These are phyloP conservation scores for Bellardia bayeri DNA, from an alignment of 2,888 invertebrate genomes.

Conservation along the genomic window DNA sequence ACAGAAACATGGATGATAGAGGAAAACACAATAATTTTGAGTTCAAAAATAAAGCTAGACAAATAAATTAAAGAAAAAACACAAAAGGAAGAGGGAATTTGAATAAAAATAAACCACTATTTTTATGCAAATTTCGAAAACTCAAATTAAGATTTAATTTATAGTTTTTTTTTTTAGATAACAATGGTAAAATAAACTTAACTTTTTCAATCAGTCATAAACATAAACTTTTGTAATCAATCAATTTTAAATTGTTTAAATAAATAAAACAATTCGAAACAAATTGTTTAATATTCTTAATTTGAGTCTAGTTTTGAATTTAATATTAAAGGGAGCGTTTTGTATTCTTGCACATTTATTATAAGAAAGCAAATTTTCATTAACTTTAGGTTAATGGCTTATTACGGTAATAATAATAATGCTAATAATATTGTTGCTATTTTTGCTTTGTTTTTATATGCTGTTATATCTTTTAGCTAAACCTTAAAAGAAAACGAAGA, in stretches of 20 bases:
- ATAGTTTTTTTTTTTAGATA: no score
- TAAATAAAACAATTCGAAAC: background rate
- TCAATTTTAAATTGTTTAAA: background rate
- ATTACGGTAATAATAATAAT: constrained; percentile 53
- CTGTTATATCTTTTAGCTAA: background rate
- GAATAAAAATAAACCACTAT: background rate
- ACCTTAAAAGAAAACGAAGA: background rate
- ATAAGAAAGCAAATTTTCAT: constrained; percentile 18
- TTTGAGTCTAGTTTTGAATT: background rate
- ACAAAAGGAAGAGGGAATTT: background rate
- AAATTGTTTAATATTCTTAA: background rate
- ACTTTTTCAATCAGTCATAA: no score
- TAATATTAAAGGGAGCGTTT: constrained; percentile 25
- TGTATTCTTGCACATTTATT: background rate
- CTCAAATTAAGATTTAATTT: no score
- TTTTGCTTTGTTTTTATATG: background rate
- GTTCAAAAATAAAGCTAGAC: background rate
- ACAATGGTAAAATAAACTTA: no score
- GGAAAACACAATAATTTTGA: background rate
- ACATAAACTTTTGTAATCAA: no score
- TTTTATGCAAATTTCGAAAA: background rate
- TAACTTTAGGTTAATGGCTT: constrained; percentile 62
- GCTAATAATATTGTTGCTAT: constrained; percentile 3
- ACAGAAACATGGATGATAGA: constrained; percentile 16
- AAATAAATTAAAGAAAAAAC: constrained; percentile 8